Percentiles rank a stretch among this genome's conserved stretches.
phyloP scores from a whole-genome alignment of 2,888 invertebrate genomes.

The Agelastica alni region DNA sequence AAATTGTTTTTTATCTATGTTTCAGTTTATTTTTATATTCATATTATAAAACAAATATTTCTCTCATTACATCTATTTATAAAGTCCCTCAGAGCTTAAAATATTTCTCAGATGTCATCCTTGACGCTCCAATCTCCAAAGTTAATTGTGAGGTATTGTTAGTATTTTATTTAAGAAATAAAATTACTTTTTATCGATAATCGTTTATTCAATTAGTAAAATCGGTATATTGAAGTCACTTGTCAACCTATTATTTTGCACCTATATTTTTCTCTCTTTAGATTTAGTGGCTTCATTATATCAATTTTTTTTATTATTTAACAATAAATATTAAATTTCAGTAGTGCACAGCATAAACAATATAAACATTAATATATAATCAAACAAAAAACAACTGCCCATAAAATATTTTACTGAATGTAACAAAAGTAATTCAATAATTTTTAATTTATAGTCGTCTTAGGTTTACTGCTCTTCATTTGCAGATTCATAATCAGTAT shows the following conservation, averaged over 20 bases:
- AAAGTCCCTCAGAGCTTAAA: too few relatives aligned
- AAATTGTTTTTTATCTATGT: too few relatives aligned
- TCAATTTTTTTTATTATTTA: conserved; percentile 13
- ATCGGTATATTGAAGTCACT: conserved; percentile 8
- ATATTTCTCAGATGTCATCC: too few relatives aligned
- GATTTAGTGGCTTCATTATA: conserved; percentile 15
- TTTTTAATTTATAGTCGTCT: conserved; percentile 27
- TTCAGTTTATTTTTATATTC: too few relatives aligned
- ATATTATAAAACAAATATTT: too few relatives aligned
- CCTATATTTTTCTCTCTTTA: conserved; percentile 46
- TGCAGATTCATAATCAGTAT: conserved; percentile 41
- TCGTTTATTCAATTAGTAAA: conserved; percentile 16
- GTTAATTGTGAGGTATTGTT: too few relatives aligned
- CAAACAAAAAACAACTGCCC: conserved; percentile 31
- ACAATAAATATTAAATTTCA: conserved; percentile 29
- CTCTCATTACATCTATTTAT: too few relatives aligned
- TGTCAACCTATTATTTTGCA: conserved; percentile 32
- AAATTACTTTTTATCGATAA: too few relatives aligned
- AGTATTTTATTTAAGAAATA: too few relatives aligned
- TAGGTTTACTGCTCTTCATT: conserved; percentile 28
- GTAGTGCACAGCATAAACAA: conserved; percentile 36
- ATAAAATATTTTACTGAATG: conserved; percentile 27
- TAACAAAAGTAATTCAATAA: conserved; percentile 17
- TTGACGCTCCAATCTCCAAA: too few relatives aligned
- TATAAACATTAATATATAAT: conserved; percentile 33